Base-by-base conservation (phyloP, 2,797 vertebrate species). In the Pangasius djambal region DNA sequence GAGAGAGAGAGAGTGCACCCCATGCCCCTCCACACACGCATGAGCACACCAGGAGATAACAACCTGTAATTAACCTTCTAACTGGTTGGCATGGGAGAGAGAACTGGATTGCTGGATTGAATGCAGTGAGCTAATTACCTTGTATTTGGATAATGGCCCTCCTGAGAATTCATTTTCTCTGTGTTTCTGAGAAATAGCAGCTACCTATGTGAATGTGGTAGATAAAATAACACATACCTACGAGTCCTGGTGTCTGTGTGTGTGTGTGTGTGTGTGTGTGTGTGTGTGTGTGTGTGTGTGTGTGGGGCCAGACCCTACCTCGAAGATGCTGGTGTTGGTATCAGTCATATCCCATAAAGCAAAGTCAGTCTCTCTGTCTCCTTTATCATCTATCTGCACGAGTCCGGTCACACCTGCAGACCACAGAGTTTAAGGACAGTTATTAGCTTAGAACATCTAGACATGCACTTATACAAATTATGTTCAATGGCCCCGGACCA, bases 281-380 rank as follows among this genome's bases (percentile, higher is more conserved):
- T 63, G 31, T 72, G 75, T 52, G 48, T 81, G n/a, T 57, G 77
- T 34, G 28, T 55, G n/a, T 31, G 15, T 9, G 55, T 63, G 31
- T 72, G 52, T 6, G 67, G 8, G 61, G 52, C 6, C 28, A 28
- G 20, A n/a, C 31, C 70, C 25, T 89, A 97, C 97, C 95, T 98
- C 96, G 93, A 97, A 99, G n/a, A 91, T 44, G 2, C 97, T 96
- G 3, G 25, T 92, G 25, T 89, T 91, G 0, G 94, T 95, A 37
- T 98, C 96, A 1, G 92, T 93, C 96, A 98, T 96, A 94, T 98
- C 98, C 98, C 98, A 99, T 84, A 99, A 93, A 50, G 97, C 97
- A 0, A 97, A 99, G 92, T 98, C 97, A 0, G 96, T 97, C 94
- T 99, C 98, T 89, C 98, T 92, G 90, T 99, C 98, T 3, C 98